Evolutionary conservation across 2,113 vertebrate species (phyloP), one percentile per base, ranked within the genome.

Genomic region (Peucedramus taeniatus): DNA sequence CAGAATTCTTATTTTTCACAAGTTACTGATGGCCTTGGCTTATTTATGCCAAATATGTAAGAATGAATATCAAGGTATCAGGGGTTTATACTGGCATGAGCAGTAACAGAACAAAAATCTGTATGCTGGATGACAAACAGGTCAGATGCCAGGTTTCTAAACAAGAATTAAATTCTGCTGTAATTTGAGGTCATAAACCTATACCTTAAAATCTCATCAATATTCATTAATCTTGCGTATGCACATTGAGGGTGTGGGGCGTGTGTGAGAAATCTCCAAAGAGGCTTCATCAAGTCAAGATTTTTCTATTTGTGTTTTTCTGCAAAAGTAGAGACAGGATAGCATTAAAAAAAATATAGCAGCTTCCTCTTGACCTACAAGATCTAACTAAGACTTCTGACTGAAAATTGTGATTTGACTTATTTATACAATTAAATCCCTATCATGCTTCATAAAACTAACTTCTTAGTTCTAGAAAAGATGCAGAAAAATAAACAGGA

Each of bases 211-310:
- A 65, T 26, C 31, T 84, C 50, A 79, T 71, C 20, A 50, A 51
- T 80, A 63, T 72, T 72, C 57, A 83, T 15, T 39, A 44, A 68
- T 40, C 27, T 40, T 68, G 13, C 72, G 7, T 23, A 65, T 22
- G 66, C 35, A 59, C 27, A 71, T 5, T 0, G 2, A 68, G 7
- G 5, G n/a, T n/a, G 13, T 17, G 23, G 16, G 15, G 37, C 0
- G 0, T 23, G 47, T n/a, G 14, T 53, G 49, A 76, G 63, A 49
- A 59, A 74, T 27, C 39, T 68, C 30, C 11, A 24, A 40, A 71
- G 77, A 40, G 24, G 7, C 15, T 42, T 79, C 35, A 82, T 42
- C 21, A 50, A 61, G 40, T 70, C 23, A 39, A 86, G 24, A 39
- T 31, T 66, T 65, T 81, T 64, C 26, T 51, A 11, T 49, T 70